These are phyloP conservation scores for Heliconius hewitsoni DNA, from an alignment of 1,140 invertebrate species.

Conservation along the genomic window DNA sequence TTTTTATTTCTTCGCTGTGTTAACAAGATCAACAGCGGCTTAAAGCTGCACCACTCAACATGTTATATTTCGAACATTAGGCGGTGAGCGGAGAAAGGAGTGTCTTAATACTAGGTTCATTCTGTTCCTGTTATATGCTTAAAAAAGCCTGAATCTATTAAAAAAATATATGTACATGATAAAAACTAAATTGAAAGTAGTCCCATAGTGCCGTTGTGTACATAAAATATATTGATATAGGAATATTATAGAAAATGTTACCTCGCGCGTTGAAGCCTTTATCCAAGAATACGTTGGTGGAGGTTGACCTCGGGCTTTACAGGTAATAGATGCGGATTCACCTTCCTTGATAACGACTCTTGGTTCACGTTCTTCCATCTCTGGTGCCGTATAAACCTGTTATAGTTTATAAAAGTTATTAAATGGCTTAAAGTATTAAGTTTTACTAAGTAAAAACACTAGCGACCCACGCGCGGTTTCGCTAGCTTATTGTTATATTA, in stretches of 20 bases:
- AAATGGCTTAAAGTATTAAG: not conserved
- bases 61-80: too few relatives aligned
- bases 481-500: too few relatives aligned
- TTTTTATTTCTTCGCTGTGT: too few relatives aligned
- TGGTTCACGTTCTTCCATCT: constrained; percentile 83
- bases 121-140: too few relatives aligned
- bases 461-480: too few relatives aligned
- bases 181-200: not conserved
- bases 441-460: not conserved
- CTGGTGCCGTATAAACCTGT: constrained; percentile 89
- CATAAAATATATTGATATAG: constrained; percentile 12
- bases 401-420: not conserved
- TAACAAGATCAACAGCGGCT: too few relatives aligned
- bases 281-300: constrained; percentile 91
- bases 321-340: constrained; percentile 87
- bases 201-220: not conserved
- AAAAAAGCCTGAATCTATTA: too few relatives aligned
- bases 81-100: too few relatives aligned
- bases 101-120: too few relatives aligned
- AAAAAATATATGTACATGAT: not conserved
- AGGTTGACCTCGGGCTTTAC: constrained; percentile 91
- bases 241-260: constrained; percentile 36
- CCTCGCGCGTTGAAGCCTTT: constrained; percentile 83
- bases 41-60: too few relatives aligned
- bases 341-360: constrained; percentile 88